These are phyloP conservation scores for Dynastes tityus DNA, from an alignment of 2,888 invertebrate species.

Conservation along the genomic window DNA sequence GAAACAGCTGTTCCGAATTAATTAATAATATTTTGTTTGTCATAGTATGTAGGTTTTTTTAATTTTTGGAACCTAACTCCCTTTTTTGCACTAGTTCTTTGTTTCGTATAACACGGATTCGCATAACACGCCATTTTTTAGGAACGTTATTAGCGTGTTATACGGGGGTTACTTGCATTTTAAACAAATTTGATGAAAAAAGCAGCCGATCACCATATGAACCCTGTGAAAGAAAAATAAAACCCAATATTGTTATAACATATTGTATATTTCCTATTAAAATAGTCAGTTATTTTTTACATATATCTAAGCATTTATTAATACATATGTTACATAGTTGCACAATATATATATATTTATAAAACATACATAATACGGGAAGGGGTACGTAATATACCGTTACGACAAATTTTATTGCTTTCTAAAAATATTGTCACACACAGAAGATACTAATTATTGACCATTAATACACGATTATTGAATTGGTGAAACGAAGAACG, in stretches of 20 bases:
- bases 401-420: conserved; percentile 38
- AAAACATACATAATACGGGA: conserved; percentile 30
- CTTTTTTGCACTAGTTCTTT: no score
- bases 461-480: conserved; percentile 10
- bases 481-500: neutral
- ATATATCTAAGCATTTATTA: conserved; percentile 55
- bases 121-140: no score
- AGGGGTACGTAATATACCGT: conserved; percentile 24
- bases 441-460: conserved; percentile 21
- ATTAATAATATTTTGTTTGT: no score
- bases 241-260: conserved; percentile 34
- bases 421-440: conserved; percentile 40
- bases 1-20: no score
- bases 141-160: no score
- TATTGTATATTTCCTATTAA: conserved; percentile 52
- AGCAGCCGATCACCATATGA: no score
- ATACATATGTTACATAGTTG: conserved; percentile 54
- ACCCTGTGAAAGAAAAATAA: neutral
- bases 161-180: no score
- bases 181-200: no score
- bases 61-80: no score
- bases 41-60: no score
- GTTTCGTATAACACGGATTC: no score
- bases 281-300: conserved; percentile 56
- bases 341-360: conserved; percentile 49